A percentile compares a stretch with the other conserved stretches of the same genome.
These are phyloP conservation scores for Raja brachyura DNA, from an alignment of 2,113 vertebrate genomes.

Conservation along the genomic window DNA sequence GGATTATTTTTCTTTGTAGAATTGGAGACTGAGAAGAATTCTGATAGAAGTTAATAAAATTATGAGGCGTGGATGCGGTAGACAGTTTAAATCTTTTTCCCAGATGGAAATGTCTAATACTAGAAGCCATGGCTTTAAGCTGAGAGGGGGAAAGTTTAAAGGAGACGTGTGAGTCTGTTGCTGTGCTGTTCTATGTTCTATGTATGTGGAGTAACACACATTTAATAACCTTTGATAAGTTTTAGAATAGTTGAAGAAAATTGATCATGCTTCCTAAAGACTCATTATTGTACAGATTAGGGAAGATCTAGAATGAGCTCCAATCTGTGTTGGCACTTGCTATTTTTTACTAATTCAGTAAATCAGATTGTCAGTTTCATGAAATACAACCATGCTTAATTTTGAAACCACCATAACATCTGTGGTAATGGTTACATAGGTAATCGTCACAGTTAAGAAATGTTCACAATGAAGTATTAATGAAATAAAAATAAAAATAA, in stretches of 20 bases:
- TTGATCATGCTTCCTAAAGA: neutral
- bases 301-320: no score
- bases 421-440: neutral
- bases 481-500: neutral
- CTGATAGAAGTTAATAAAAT: no score
- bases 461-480: neutral
- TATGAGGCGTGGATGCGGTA: no score
- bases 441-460: neutral
- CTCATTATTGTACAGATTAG: neutral
- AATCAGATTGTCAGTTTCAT: neutral
- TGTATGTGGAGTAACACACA: neutral
- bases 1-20: no score
- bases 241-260: conserved; percentile 3
- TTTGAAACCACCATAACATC: neutral
- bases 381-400: neutral
- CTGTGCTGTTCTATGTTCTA: no score
- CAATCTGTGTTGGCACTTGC: neutral
- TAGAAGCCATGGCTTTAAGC: no score
- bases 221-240: neutral
- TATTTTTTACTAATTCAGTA: neutral
- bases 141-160: no score
- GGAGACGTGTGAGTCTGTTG: no score
- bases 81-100: no score
- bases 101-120: no score
- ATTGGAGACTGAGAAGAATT: no score